Evolutionary conservation across 2,797 vertebrate species (phyloP).

Genomic region (Lithobates sylvaticus): DNA sequence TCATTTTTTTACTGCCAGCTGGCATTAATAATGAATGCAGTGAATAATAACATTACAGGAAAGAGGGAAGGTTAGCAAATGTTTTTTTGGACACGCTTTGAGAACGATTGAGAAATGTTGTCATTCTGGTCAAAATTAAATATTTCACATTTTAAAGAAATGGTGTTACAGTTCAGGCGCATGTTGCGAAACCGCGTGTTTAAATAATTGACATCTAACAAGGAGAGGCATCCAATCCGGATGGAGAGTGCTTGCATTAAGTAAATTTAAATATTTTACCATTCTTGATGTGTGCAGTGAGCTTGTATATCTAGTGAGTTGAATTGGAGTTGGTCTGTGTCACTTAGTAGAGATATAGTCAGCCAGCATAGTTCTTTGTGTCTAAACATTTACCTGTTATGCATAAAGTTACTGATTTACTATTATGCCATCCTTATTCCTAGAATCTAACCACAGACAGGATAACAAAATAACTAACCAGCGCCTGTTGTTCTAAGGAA

Average conservation of each 20-base stretch:
- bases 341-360: background rate
- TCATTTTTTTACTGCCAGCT: constrained; percentile 71
- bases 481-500: no score
- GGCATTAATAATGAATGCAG: constrained; percentile 71
- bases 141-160: constrained; percentile 47
- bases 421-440: background rate
- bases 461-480: background rate
- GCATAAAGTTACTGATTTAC: background rate
- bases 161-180: constrained; percentile 14
- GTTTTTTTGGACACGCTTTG: constrained; percentile 47
- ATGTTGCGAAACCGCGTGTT: background rate
- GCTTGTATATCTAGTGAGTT: background rate
- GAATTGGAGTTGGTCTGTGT: background rate
- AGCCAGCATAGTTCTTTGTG: background rate
- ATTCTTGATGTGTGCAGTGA: background rate
- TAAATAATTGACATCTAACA: constrained; percentile 42
- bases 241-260: constrained; percentile 32
- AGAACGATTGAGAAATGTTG: constrained; percentile 53
- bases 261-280: constrained; percentile 49
- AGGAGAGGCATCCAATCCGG: constrained; percentile 3
- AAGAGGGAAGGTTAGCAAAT: constrained; percentile 57
- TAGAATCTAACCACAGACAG: background rate
- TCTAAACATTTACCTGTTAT: background rate
- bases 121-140: constrained; percentile 35
- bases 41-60: constrained; percentile 63